Percentiles rank a stretch among this genome's conserved stretches.
Conservation (phyloP, 2,797 vertebrate genomes). For the Ptychadena robeensis region DNA sequence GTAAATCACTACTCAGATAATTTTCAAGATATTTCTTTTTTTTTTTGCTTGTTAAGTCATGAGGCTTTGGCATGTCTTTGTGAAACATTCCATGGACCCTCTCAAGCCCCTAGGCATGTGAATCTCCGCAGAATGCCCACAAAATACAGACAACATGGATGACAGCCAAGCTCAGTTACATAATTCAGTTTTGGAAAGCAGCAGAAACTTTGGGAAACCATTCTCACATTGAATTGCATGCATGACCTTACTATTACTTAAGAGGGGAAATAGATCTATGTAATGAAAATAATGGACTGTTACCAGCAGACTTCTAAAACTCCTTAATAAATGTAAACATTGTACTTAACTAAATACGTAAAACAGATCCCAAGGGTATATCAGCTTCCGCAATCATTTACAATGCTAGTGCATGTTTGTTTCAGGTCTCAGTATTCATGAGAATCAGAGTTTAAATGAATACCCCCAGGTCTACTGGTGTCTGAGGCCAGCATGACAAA, state of each 20-base stretch:
- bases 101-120: constrained; percentile 9
- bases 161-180: constrained; percentile 22
- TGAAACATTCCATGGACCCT: constrained; percentile 14
- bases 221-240: constrained; percentile 3
- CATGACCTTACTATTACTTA: constrained; percentile 10
- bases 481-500: too few species aligned
- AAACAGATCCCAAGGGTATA: background rate
- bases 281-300: constrained; percentile 3
- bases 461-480: too few species aligned
- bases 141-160: constrained; percentile 16
- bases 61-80: constrained; percentile 3
- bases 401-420: background rate
- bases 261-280: constrained; percentile 3
- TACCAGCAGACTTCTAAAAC: constrained; percentile 11
- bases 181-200: constrained; percentile 30
- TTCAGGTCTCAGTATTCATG: background rate
- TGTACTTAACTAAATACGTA: background rate
- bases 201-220: constrained; percentile 14
- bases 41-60: constrained; percentile 14
- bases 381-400: background rate
- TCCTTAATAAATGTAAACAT: constrained; percentile 17
- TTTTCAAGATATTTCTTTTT: background rate
- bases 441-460: background rate
- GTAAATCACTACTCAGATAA: background rate
- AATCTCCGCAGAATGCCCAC: constrained; percentile 9